Base-by-base conservation (phyloP, 2,113 vertebrate species). In the Tachysurus vachellii region DNA sequence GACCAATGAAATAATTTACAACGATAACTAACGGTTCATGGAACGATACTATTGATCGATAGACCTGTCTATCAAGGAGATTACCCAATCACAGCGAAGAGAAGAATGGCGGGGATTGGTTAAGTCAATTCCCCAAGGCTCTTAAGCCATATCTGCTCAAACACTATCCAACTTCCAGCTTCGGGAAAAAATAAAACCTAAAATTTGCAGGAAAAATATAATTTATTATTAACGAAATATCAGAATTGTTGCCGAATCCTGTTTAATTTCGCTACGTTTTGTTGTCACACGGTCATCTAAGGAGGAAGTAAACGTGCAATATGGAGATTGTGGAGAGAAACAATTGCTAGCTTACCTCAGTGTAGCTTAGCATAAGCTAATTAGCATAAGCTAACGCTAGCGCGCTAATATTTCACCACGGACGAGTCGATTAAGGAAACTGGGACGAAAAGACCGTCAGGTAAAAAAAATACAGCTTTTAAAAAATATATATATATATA, bases 391-490 rank as follows among this genome's bases (percentile, higher is more conserved):
- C 31, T 70, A 61, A 31, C 44, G 92, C 91, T 91, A 86, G 73
- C 83, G 71, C 88, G 90, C 89, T 87, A 82, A 87, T 88, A 75
- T 68, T 88, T 88, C 68, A 88, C 62, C 77, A 89, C 84, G 80
- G 86, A 88, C 68, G 80, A 89, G 71, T 89, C 88, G 88, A 91
- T 87, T 91, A 90, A 36, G 36, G 87, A 88, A 91, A 87, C 92
- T 93, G 31, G 50, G 73, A 86, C 66, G 56, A 88, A 84, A 57
- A 86, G 86, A 86, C 86, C 91, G 93, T 90, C 91, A 92, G 88
- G 91, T 90, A 91, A 87, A 75, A 70, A 70, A n/a, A 31, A 17
- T n/a, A 31, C 36, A 36, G 2, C 36, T 1, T 1, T 36, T 2
- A 36, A 36, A 36, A 36, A 36, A 36, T 36, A n/a, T n/a, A n/a